Base-by-base conservation (phyloP, 2,888 invertebrate species). In the Heliconius erato region DNA sequence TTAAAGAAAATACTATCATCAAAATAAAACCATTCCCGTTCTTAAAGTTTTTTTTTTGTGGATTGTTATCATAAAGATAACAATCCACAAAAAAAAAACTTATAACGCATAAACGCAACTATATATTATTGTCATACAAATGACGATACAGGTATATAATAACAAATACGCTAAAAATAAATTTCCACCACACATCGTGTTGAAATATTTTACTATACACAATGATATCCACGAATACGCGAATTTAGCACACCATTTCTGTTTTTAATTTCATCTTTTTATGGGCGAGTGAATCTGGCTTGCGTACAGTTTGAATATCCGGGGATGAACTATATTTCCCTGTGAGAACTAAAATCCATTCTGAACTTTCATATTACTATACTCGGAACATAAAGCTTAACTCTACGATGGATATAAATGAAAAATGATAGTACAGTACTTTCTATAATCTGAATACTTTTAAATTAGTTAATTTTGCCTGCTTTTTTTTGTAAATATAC, bases 241-340 rank as follows among this genome's bases (percentile, higher is more conserved):
- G 71, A 79, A 79, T 71, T 59, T 59, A 59, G 54, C 59, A 79
- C 79, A 71, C 59, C 71, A 79, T 71, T 79, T 71, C 69, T 78
- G 63, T 79, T 79, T 79, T 79, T 71, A 79, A 79, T 71, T 79
- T 79, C 59, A 79, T 79, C 71, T 71, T 79, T 79, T 71, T 79
- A 71, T 63, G 79, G 72, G 35, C 71, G 79, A 59, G 63, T 63
- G 79, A 63, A 40, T 79, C 79, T 79, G 79, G 79, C 71, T 79
- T 71, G 59, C 79, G 23, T 79, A 71, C 63, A 79, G 69, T 79
- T 79, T 71, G 71, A 71, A 79, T 79, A 79, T 79, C 71, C 79
- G 59, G 71, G 59, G 71, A 71, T 72, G 79, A 79, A 79, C 79
- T 79, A 79, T 71, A 79, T 79, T 72, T 71, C 71, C 72, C 71